Conservation (phyloP, 1,140 invertebrate genomes). For the Pararge aegeria region DNA sequence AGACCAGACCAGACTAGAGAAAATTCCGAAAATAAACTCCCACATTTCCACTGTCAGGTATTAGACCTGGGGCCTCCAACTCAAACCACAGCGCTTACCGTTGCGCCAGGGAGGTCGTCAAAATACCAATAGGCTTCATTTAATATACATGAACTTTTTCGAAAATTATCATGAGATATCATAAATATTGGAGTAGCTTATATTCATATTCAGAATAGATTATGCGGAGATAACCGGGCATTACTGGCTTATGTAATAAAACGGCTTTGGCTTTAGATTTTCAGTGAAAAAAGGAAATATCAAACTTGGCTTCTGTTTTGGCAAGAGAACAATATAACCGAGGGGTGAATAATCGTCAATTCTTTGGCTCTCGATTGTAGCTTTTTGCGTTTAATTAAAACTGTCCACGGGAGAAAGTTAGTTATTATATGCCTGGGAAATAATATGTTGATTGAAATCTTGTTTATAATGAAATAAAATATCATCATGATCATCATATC, state of each 20-base stretch:
- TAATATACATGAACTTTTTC: neutral
- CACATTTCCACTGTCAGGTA: too few species aligned
- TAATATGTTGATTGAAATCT: too few species aligned
- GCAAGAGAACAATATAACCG: neutral
- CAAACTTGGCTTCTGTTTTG: conserved; percentile 3
- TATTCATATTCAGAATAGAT: conserved; percentile 2
- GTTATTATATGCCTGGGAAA: too few species aligned
- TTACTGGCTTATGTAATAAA: conserved; percentile 3
- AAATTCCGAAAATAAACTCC: too few species aligned
- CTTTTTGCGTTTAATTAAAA: too few species aligned
- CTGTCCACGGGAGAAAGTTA: too few species aligned
- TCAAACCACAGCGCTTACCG: too few species aligned
- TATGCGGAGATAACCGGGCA: neutral
- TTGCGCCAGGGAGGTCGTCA: too few species aligned
- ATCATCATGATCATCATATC: too few species aligned
- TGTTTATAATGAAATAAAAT: too few species aligned
- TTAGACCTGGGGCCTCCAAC: too few species aligned
- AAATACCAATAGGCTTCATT: neutral
- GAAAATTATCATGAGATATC: neutral
- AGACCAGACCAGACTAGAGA: too few species aligned
- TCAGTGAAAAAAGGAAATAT: neutral
- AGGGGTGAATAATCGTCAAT: neutral
- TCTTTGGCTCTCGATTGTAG: neutral
- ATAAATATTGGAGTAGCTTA: neutral
- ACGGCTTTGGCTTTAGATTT: neutral